Percentiles rank a stretch among this genome's conserved stretches.
These are phyloP conservation scores for Phalacrocorax carbo DNA, from an alignment of 2,113 vertebrate genomes.

Conservation along the genomic window DNA sequence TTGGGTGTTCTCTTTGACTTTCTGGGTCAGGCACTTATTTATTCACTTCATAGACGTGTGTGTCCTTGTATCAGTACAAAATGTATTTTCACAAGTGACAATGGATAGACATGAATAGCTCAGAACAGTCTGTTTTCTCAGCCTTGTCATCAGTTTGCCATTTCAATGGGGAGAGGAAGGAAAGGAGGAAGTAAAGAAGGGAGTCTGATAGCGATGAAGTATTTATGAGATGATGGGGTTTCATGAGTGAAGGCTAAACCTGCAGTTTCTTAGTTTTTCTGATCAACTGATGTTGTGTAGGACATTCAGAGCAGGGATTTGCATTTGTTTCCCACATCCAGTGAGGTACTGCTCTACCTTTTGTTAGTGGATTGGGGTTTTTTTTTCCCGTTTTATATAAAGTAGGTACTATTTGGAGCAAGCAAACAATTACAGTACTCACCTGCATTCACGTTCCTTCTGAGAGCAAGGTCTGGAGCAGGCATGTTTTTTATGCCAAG, in stretches of 20 bases:
- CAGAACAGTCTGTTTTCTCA: neutral
- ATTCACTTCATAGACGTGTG: neutral
- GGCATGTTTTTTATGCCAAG: neutral
- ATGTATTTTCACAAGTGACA: conserved; percentile 15
- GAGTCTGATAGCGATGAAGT: neutral
- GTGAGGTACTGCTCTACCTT: neutral
- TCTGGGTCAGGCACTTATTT: neutral
- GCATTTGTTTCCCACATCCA: neutral
- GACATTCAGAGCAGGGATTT: neutral
- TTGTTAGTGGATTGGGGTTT: neutral
- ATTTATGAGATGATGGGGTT: neutral
- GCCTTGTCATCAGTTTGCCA: neutral
- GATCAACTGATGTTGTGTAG: neutral
- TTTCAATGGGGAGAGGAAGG: neutral
- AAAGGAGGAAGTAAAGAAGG: neutral
- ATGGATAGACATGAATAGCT: neutral
- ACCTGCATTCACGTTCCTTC: neutral
- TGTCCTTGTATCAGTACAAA: neutral
- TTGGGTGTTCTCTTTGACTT: neutral
- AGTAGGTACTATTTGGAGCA: neutral
- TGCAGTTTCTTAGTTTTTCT: neutral
- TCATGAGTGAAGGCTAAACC: neutral
- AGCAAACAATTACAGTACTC: neutral
- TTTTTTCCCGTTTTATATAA: neutral
- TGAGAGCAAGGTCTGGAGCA: neutral